These are phyloP conservation scores for Hydropsyche betteni DNA, from an alignment of 2,888 invertebrate genomes.

Conservation along the genomic window DNA sequence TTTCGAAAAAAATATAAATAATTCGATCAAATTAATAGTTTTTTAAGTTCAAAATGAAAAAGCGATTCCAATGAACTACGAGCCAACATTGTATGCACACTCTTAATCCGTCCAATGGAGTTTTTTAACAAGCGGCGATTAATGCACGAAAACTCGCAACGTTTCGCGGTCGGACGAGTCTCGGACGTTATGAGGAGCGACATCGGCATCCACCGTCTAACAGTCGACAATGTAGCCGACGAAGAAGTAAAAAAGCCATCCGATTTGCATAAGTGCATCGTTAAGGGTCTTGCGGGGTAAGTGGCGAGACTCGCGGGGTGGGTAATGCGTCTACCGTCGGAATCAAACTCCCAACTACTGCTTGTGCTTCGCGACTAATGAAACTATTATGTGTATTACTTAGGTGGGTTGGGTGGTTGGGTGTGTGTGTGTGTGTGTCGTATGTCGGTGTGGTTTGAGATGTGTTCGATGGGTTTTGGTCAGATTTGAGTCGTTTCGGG, in stretches of 20 bases:
- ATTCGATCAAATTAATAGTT: too few species aligned
- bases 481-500: too few species aligned
- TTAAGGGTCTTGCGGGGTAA: slow-evolving; percentile 46
- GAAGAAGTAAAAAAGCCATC: slow-evolving; percentile 51
- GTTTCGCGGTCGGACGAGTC: slow-evolving; percentile 4
- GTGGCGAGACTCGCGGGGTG: slow-evolving; percentile 35
- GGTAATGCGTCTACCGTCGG: slow-evolving; percentile 48
- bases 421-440: too few species aligned
- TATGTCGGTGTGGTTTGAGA: too few species aligned
- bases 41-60: too few species aligned
- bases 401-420: too few species aligned
- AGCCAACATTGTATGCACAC: too few species aligned
- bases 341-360: slow-evolving; percentile 26
- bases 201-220: slow-evolving; percentile 11
- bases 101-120: too few species aligned
- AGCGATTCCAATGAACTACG: too few species aligned
- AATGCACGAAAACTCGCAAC: background rate
- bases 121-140: too few species aligned
- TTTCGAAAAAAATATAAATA: too few species aligned
- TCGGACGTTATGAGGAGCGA: background rate
- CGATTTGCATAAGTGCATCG: slow-evolving; percentile 52
- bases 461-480: too few species aligned
- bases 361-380: slow-evolving; percentile 5
- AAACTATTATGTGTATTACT: background rate
- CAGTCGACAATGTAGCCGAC: slow-evolving; percentile 34